Base-by-base conservation (phyloP, 1,140 invertebrate genomes). In the Asobara japonica region DNA sequence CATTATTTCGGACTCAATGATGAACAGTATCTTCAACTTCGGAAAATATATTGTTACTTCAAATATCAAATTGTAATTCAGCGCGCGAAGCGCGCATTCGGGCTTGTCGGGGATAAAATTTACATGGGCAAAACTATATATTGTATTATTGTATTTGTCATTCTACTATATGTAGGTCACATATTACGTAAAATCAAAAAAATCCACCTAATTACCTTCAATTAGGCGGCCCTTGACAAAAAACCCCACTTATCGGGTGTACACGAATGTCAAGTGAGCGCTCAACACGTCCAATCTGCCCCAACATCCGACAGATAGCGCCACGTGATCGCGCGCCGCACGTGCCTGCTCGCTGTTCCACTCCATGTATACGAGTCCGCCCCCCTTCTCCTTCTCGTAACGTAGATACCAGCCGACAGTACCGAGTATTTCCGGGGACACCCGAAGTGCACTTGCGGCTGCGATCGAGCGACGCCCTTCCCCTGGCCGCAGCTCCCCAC, bases 391-490 rank as follows among this genome's bases (percentile, higher is more conserved):
- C n/a, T 29, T 3, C 5, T 30, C 65, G 27, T 56, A 27, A 30
- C 38, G 33, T 22, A 18, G 78, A 72, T 80, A 78, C 78, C 78
- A 79, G 77, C 73, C 72, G 76, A 75, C 62, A 66, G 41, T 72
- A 62, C 74, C 80, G 82, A 80, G 61, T 16, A 74, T 71, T 78
- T 78, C 76, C 83, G 83, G 77, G 80, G 76, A 78, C 61, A 65
- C 67, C 79, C 83, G 83, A 84, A 79, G 75, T 56, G 20, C 74
- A 74, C 70, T 75, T 71, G 71, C 71, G 72, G 74, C 76, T 71
- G 73, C 75, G 75, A 80, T 84, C 83, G 82, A 84, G 80, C 81
- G 82, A 81, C 77, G 80, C 77, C 67, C 76, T 74, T 72, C 72
- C 75, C 71, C 76, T 71, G n/a, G n/a, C 13, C 20, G 45, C 20